Evolutionary conservation across 1,140 invertebrate species (phyloP).

Genomic region (Plectus sambesii): DNA sequence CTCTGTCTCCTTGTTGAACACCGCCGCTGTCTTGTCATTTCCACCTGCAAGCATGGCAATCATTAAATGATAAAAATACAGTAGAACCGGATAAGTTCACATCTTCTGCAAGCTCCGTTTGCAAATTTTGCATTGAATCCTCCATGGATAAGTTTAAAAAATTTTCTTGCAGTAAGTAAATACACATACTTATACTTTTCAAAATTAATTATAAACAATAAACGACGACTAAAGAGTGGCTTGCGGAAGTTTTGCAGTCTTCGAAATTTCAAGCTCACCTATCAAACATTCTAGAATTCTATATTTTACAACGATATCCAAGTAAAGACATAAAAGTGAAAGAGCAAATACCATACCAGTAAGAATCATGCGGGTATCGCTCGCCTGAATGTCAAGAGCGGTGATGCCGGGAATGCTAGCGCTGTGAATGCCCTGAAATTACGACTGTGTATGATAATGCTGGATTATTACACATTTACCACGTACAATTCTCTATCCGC

Average conservation of each 20-base stretch:
- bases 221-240: no score
- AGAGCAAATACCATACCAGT: constrained; percentile 36
- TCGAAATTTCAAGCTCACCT: no score
- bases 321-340: no score
- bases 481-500: neutral
- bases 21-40: constrained; percentile 90
- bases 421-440: constrained; percentile 75
- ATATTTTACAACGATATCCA: no score
- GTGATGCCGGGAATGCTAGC: constrained; percentile 91
- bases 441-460: constrained; percentile 16
- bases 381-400: constrained; percentile 76
- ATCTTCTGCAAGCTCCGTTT: neutral
- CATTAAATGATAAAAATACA: constrained; percentile 12
- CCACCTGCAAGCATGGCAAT: constrained; percentile 61
- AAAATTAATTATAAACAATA: no score
- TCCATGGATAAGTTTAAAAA: constrained; percentile 24
- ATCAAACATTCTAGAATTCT: no score
- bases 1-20: constrained; percentile 96
- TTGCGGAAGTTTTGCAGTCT: no score
- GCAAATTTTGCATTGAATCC: constrained; percentile 16
- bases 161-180: no score
- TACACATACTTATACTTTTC: no score
- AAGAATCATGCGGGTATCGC: constrained; percentile 80
- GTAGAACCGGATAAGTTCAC: constrained; percentile 6
- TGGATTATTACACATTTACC: neutral